Conservation (phyloP, 2,113 vertebrate genomes). For the Odontophorus gujanensis region DNA sequence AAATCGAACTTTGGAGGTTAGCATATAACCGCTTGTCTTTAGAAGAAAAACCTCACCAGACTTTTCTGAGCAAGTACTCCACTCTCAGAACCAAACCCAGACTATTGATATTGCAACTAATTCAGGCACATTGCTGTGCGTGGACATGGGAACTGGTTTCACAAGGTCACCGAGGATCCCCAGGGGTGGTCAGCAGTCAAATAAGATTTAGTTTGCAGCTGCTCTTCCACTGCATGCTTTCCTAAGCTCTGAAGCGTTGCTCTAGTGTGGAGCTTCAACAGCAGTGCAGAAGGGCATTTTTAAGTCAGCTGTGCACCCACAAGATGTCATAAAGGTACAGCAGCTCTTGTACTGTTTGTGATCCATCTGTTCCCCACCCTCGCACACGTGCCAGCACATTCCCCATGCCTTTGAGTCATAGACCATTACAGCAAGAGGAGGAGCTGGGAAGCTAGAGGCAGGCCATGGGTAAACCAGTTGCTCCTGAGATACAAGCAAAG, state of each 20-base stretch:
- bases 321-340: neutral
- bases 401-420: neutral
- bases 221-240: neutral
- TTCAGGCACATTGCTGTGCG: neutral
- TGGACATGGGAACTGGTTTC: neutral
- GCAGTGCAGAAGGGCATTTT: neutral
- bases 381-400: neutral
- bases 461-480: neutral
- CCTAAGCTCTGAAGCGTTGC: neutral
- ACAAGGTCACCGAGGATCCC: neutral
- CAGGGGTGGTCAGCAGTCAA: neutral
- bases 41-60: neutral
- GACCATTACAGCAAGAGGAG: neutral
- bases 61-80: neutral
- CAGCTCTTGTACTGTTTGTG: neutral
- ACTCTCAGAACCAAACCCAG: neutral
- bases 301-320: neutral
- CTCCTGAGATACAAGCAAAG: neutral
- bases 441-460: neutral
- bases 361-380: neutral
- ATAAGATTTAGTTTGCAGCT: neutral
- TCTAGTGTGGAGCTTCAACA: neutral
- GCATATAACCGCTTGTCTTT: neutral
- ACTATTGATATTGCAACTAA: neutral
- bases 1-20: neutral